Conservation (phyloP, 2,797 vertebrate genomes). For the Enteromius argenteus region DNA sequence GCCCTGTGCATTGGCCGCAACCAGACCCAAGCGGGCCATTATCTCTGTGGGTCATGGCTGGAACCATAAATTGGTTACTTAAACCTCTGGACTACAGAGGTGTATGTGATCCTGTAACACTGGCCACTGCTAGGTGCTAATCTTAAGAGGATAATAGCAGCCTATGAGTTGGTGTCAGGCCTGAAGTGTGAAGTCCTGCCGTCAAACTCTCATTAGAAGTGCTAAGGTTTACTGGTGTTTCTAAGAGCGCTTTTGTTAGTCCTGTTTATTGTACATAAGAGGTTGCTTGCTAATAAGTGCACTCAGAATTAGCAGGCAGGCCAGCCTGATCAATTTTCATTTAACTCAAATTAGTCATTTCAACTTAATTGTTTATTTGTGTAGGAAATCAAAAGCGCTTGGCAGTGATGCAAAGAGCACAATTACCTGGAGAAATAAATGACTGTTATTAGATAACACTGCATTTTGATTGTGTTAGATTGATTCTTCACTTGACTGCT, state of each 20-base stretch:
- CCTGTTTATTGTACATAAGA: conserved; percentile 17
- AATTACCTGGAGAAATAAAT: conserved; percentile 51
- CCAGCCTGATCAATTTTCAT: conserved; percentile 29
- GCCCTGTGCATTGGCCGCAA: background rate
- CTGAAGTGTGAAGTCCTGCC: background rate
- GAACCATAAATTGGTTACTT: conserved; percentile 37
- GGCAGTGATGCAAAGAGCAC: conserved; percentile 28
- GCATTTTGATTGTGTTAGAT: conserved; percentile 35
- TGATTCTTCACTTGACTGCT: conserved; percentile 27
- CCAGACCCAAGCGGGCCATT: conserved; percentile 14
- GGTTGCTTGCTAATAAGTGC: background rate
- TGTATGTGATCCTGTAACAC: conserved; percentile 25
- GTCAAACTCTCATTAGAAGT: conserved; percentile 29
- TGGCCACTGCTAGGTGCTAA: conserved; percentile 12
- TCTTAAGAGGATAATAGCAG: conserved; percentile 31
- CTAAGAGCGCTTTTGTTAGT: conserved; percentile 2
- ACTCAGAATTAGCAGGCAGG: background rate
- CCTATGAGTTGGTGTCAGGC: conserved; percentile 3
- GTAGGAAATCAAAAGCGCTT: conserved; percentile 26
- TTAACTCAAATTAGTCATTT: conserved; percentile 34
- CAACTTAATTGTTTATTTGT: conserved; percentile 41
- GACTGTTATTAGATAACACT: conserved; percentile 31
- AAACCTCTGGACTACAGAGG: conserved; percentile 1
- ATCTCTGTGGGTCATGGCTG: conserved; percentile 26
- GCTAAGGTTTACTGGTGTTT: conserved; percentile 4